phyloP scores from a whole-genome alignment of 2,888 invertebrate species.

The Ichneumon xanthorius region DNA sequence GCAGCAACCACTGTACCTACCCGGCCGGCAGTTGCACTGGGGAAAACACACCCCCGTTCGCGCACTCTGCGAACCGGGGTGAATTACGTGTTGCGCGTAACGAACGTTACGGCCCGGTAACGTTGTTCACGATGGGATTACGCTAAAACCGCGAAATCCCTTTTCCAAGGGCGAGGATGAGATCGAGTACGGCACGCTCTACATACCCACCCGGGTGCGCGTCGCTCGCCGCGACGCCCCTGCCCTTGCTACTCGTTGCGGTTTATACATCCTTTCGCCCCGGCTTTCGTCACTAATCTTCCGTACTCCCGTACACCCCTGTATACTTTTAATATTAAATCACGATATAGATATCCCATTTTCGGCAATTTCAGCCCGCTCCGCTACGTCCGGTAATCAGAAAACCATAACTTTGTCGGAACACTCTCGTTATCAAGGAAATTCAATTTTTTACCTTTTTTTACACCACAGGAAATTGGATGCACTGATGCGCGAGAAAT shows the following conservation, averaged over 20 bases:
- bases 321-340: background rate
- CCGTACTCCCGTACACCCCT: background rate
- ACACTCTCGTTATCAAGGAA: background rate
- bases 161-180: slow-evolving; percentile 70
- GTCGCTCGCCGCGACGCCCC: slow-evolving; percentile 35
- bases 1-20: slow-evolving; percentile 2
- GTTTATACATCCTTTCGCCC: slow-evolving; percentile 1
- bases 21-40: background rate
- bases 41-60: slow-evolving; percentile 30
- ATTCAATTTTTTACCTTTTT: background rate
- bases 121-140: slow-evolving; percentile 79
- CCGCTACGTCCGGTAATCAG: background rate
- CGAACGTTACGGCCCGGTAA: slow-evolving; percentile 76
- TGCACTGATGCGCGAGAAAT: too few relatives aligned
- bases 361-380: background rate
- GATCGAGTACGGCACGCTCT: slow-evolving; percentile 53
- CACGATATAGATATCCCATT: slow-evolving; percentile 5
- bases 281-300: background rate
- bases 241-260: slow-evolving; percentile 20
- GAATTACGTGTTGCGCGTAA: slow-evolving; percentile 79
- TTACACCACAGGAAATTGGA: background rate
- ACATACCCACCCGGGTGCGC: background rate
- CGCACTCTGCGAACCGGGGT: slow-evolving; percentile 52
- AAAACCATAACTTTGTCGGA: background rate
- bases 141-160: slow-evolving; percentile 77